Conservation (phyloP, 2,797 vertebrate species). For the Pangasius sanitwongsei region DNA sequence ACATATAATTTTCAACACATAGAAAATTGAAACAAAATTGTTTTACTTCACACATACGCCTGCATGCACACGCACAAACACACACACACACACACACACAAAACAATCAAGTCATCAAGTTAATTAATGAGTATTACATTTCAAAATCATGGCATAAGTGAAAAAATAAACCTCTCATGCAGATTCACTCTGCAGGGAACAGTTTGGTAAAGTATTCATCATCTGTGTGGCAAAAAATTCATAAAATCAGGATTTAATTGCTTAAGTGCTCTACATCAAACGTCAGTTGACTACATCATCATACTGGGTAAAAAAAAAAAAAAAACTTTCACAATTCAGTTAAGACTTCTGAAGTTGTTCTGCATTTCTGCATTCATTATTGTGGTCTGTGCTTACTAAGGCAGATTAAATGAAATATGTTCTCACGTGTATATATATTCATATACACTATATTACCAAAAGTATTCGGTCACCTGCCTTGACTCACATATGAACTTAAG, state of each 20-base stretch:
- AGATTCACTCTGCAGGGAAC: conserved; percentile 47
- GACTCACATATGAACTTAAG: too few relatives aligned
- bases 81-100: neutral
- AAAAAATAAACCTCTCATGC: conserved; percentile 48
- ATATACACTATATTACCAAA: too few relatives aligned
- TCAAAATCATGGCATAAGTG: conserved; percentile 41
- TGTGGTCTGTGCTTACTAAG: neutral
- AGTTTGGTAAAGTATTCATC: conserved; percentile 40
- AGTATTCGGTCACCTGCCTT: too few relatives aligned
- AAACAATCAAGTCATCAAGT: conserved; percentile 40
- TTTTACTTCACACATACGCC: neutral
- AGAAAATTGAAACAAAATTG: neutral
- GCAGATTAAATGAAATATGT: neutral
- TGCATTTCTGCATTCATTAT: neutral
- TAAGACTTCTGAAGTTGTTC: neutral
- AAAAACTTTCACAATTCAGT: neutral
- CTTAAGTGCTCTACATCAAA: conserved; percentile 51
- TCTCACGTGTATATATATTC: neutral
- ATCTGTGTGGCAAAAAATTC: conserved; percentile 42
- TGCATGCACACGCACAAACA: neutral
- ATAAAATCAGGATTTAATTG: conserved; percentile 50
- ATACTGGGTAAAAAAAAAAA: neutral
- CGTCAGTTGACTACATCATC: conserved; percentile 38
- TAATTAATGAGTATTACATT: conserved; percentile 53
- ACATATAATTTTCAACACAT: too few relatives aligned